A percentile compares a stretch with the other conserved stretches of the same genome.
These are phyloP conservation scores for Tenthredo distinguenda DNA, from an alignment of 2,888 invertebrate species.

Conservation along the genomic window DNA sequence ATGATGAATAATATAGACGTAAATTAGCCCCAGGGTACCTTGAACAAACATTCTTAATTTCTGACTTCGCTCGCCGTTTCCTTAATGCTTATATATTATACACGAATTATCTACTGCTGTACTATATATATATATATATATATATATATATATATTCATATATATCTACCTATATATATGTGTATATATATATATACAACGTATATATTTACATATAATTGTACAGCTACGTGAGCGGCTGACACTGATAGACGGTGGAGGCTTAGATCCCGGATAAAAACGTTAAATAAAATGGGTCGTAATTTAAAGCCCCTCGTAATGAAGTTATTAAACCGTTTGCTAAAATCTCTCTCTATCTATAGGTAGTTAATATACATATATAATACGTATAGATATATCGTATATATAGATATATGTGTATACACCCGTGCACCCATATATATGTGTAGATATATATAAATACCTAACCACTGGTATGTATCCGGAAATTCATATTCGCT, in stretches of 20 bases:
- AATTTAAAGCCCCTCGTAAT: conserved; percentile 10
- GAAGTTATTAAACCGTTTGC: conserved; percentile 36
- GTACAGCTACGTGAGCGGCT: neutral
- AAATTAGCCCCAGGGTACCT: conserved; percentile 23
- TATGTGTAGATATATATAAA: too few relatives aligned
- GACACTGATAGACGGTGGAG: conserved; percentile 13
- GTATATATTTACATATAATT: conserved; percentile 24
- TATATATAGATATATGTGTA: too few relatives aligned
- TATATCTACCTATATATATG: too few relatives aligned
- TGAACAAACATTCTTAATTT: conserved; percentile 38
- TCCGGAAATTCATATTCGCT: conserved; percentile 33
- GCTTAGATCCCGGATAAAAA: conserved; percentile 13
- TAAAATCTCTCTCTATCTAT: neutral
- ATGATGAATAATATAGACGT: conserved; percentile 10
- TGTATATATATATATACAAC: neutral
- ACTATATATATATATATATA: neutral
- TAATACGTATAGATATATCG: too few relatives aligned
- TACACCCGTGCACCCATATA: too few relatives aligned
- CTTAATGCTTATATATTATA: conserved; percentile 29
- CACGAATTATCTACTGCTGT: neutral
- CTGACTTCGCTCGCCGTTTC: conserved; percentile 10
- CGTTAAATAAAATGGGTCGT: neutral
- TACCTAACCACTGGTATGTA: neutral
- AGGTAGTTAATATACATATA: neutral
- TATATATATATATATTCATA: neutral